Conservation (phyloP, 92 coral and sea anemone species). For the Ricordea florida region DNA sequence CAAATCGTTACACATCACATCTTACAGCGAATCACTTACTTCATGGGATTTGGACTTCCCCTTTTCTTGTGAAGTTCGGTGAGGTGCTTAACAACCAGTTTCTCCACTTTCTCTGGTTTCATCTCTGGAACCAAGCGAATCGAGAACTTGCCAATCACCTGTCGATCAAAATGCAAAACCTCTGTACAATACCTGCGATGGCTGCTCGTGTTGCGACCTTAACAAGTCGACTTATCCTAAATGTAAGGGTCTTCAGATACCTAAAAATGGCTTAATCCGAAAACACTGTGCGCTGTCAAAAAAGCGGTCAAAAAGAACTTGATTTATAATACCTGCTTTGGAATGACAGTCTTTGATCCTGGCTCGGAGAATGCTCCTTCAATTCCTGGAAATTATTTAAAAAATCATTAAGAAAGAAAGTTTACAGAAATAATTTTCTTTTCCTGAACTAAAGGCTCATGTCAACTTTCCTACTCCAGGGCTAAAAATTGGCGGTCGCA, state of each 20-base stretch:
- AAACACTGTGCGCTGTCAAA: background rate
- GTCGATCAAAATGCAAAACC: background rate
- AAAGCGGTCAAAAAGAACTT: background rate
- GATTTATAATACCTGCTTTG: slow-evolving; percentile 68
- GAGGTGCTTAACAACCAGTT: slow-evolving; percentile 65
- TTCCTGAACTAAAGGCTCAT: too few relatives aligned
- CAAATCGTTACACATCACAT: background rate
- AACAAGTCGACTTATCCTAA: too few relatives aligned
- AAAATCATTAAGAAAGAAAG: background rate
- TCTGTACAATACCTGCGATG: too few relatives aligned
- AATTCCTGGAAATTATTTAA: slow-evolving; percentile 59
- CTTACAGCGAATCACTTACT: slow-evolving; percentile 45
- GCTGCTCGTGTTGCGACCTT: too few relatives aligned
- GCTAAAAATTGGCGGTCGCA: too few relatives aligned
- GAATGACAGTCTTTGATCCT: slow-evolving; percentile 96
- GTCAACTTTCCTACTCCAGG: too few relatives aligned
- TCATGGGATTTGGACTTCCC: slow-evolving; percentile 85
- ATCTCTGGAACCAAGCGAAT: slow-evolving; percentile 94
- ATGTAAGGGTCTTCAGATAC: background rate
- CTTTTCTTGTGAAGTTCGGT: slow-evolving; percentile 65
- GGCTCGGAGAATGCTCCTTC: slow-evolving; percentile 97
- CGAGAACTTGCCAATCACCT: slow-evolving; percentile 98
- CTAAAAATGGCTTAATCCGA: background rate
- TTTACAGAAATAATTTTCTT: background rate
- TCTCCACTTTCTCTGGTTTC: slow-evolving; percentile 67